Evolutionary conservation across 2,888 invertebrate species (phyloP), one percentile per base, ranked within the genome.

Genomic region (Reticulitermes lucifugus): DNA sequence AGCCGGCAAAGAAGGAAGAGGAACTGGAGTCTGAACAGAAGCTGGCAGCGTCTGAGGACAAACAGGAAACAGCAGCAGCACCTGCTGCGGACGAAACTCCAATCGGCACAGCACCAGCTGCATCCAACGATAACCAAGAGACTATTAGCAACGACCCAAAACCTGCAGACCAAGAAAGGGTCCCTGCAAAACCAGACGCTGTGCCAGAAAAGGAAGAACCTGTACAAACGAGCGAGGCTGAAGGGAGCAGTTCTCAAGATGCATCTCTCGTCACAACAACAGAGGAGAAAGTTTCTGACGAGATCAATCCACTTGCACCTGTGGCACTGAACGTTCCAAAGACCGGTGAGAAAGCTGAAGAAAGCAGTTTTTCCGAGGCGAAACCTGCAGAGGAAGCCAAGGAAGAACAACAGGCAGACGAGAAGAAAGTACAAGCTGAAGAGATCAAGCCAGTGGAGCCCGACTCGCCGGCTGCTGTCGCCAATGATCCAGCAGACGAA

Each of bases 141-240:
- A 18, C 55, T 18, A 18, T 55, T 0, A 55, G 18, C 55, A 55
- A 18, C 55, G 55, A 55, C 55, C 14, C 18, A 9, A 55, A 55
- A 18, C 18, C 55, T 14, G 55, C 55, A 65, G 65, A 55, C 59
- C 9, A 21, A 12, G 81, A 25, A n/a, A 46, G 29, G 79, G 46
- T 25, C 12, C 65, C 65, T 65, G 65, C 29, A 18, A 43, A 77
- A 60, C n/a, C 77, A 43, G 46, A 29, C 2, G 41, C 35, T 21
- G 46, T 75, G 9, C 55, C 83, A 41, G 75, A 25, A 73, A 85
- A 46, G 85, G 90, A 90, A 90, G 85, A 86, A 4, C 79, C 83
- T 43, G 83, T 22, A 75, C 46, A 46, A 46, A 4, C 46, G 46
- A 46, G 46, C 46, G 84, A 65, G 12, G 71, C 55, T 51, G 79